A percentile compares a stretch with the other conserved stretches of the same genome.
Conservation (phyloP, 2,113 vertebrate genomes). For the Chrysemys picta region DNA sequence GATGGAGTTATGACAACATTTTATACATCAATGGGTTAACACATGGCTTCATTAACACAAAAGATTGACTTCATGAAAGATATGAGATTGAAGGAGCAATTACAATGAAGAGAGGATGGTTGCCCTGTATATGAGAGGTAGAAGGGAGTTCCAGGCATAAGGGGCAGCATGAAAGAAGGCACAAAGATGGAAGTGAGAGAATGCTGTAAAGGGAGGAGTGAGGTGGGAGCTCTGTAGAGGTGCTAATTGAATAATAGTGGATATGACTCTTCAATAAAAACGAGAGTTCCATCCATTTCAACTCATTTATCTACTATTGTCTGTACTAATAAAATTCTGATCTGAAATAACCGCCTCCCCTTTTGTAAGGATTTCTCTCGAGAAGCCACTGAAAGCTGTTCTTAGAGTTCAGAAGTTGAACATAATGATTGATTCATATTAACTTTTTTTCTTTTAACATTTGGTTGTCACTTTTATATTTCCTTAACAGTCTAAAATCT, state of each 20-base stretch:
- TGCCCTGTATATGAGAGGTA: not conserved
- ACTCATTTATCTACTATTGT: not conserved
- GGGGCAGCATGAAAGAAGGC: not conserved
- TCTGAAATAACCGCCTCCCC: no score
- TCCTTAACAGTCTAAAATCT: no score
- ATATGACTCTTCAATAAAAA: not conserved
- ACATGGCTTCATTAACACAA: no score
- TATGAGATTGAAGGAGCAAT: not conserved
- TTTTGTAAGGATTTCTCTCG: no score
- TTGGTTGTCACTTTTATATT: no score
- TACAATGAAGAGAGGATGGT: not conserved
- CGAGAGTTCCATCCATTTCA: not conserved
- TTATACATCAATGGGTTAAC: not conserved
- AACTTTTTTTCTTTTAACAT: no score
- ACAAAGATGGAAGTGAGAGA: not conserved
- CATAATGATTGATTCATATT: no score
- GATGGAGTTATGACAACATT: not conserved
- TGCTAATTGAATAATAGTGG: not conserved
- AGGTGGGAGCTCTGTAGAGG: not conserved
- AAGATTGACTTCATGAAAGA: not conserved
- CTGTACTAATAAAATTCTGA: not conserved
- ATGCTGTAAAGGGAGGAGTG: not conserved
- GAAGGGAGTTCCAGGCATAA: not conserved
- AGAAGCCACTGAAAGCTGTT: no score
- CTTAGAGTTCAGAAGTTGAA: no score